A percentile compares a stretch with the other conserved stretches of the same genome.
These are phyloP conservation scores for Danionella cerebrum DNA, from an alignment of 2,113 vertebrate species.

Conservation along the genomic window DNA sequence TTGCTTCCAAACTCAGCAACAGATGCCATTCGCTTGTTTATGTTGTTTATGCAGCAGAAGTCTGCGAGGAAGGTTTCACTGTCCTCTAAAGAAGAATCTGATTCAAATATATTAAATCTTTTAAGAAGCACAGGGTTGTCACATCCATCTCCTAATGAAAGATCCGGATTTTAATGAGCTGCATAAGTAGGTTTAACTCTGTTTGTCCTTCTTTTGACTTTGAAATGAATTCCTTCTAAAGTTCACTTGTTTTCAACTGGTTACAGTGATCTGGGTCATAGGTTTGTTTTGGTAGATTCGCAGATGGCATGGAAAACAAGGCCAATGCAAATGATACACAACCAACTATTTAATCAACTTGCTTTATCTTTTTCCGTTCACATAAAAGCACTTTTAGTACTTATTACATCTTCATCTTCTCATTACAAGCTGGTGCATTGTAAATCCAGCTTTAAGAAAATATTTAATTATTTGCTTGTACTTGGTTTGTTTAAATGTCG, in stretches of 20 bases:
- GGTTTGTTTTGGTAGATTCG: background rate
- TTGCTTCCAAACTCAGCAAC: slow-evolving; percentile 50
- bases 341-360: background rate
- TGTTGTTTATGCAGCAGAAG: background rate
- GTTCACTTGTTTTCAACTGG: background rate
- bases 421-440: no score
- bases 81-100: background rate
- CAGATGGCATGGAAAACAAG: background rate
- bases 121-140: background rate
- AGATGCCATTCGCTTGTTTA: slow-evolving; percentile 53
- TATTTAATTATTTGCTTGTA: no score
- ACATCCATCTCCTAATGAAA: slow-evolving; percentile 3
- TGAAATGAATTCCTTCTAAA: background rate
- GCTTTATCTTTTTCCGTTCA: no score
- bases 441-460: no score
- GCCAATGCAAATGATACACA: background rate
- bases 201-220: slow-evolving; percentile 62
- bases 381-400: no score
- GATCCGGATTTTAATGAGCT: slow-evolving; percentile 53
- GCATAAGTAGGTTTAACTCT: slow-evolving; percentile 38
- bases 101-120: background rate
- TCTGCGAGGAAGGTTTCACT: background rate
- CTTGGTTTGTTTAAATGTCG: no score
- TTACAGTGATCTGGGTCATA: no score
- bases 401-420: no score